Evolutionary conservation across 2,797 vertebrate species (phyloP), one percentile per base, ranked within the genome.

Genomic region (Serranus cabrilla): DNA sequence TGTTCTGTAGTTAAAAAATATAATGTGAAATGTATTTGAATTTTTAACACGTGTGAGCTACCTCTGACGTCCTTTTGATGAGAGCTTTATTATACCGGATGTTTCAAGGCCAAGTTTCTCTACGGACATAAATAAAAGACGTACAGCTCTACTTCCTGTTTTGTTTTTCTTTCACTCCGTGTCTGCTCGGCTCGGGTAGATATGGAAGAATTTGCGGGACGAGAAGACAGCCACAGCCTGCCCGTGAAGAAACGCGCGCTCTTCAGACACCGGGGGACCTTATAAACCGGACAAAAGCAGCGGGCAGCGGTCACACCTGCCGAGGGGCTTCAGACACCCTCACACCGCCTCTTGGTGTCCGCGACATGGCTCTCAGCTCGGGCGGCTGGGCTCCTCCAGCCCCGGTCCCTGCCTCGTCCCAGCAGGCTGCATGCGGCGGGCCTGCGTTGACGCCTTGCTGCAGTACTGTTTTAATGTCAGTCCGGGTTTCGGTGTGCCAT

Each of bases 401-500:
- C 61, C 90, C 87, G 74, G 82, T 83, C 23, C 63, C 89, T 39
- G 73, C 90, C 34, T 87, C 89, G 68, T 92, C 93, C 51, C 93
- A 85, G 3, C 92, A 90, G 80, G 78, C 82, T 62, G 58, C 71
- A 11, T 86, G 89, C 71, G 80, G 86, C n/a, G 87, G 85, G 20
- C 74, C 87, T 13, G 60, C 71, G 7, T 83, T 76, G 42, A 60
- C 89, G 14, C 78, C 88, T 31, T 90, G 80, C 89, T 95, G 80
- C 89, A 92, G 89, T 23, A 94, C 95, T 0, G 96, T 97, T 50
- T 65, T 98, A 31, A 93, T 97, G 94, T 95, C 96, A 1, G 97
- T 96, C 37, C 94, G 95, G 27, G 97, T 95, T 18, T 94, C 94
- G n/a, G 95, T 96, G 87, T 94, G 94, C 39, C 95, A 94, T 7